Evolutionary conservation across 2,888 invertebrate genomes (phyloP).

Genomic region (Noctua janthina): DNA sequence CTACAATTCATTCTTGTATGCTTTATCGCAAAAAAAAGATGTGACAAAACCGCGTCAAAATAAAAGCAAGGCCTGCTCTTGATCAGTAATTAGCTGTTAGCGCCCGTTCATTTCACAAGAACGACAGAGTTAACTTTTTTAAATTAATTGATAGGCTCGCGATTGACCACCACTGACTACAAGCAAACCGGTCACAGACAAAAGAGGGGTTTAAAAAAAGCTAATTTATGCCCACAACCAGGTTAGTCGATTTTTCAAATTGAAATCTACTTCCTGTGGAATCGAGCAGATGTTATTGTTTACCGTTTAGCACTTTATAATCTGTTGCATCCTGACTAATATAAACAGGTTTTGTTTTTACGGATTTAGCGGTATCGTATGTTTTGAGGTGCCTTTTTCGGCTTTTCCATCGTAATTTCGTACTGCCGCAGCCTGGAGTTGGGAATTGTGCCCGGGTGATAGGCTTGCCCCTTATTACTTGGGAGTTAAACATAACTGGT

Average conservation of each 20-base stretch:
- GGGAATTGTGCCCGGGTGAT: not conserved
- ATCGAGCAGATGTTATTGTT: slow-evolving; percentile 62
- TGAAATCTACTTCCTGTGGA: slow-evolving; percentile 51
- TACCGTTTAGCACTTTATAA: slow-evolving; percentile 56
- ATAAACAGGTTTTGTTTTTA: slow-evolving; percentile 38
- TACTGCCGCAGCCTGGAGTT: not conserved
- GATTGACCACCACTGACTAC: slow-evolving; percentile 9
- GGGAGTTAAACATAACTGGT: not conserved
- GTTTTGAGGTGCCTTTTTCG: slow-evolving; percentile 11
- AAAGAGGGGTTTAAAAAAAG: slow-evolving; percentile 18
- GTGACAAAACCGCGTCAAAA: not conserved
- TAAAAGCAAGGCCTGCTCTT: not conserved
- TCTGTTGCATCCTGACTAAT: slow-evolving; percentile 56
- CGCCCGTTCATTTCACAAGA: not conserved
- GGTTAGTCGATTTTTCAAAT: slow-evolving; percentile 61
- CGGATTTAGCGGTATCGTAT: slow-evolving; percentile 25
- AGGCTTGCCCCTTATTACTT: not conserved
- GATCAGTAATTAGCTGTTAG: not conserved
- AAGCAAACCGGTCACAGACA: slow-evolving; percentile 40
- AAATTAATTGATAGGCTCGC: slow-evolving; percentile 13
- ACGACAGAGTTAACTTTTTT: not conserved
- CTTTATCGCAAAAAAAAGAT: not conserved
- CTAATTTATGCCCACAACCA: slow-evolving; percentile 42
- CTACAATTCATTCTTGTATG: not conserved
- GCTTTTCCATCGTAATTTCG: not conserved